Evolutionary conservation across 2,113 vertebrate species (phyloP).

Genomic region (Saimiri boliviensis): DNA sequence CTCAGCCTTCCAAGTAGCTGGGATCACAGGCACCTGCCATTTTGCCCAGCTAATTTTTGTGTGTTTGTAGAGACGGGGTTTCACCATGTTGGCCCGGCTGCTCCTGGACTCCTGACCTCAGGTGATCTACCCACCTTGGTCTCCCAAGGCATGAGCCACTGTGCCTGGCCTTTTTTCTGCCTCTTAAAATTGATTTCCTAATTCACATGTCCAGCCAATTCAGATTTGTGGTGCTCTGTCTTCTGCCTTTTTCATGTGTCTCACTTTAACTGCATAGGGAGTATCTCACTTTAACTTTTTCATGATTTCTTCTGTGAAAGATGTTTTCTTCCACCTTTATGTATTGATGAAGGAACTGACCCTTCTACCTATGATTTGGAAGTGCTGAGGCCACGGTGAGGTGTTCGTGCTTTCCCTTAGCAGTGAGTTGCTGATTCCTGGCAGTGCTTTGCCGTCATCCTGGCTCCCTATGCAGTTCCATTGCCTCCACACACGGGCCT

Average conservation of each 20-base stretch:
- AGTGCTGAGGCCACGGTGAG: not conserved
- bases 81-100: too few relatives aligned
- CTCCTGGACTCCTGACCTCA: too few relatives aligned
- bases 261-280: not conserved
- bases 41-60: too few relatives aligned
- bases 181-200: not conserved
- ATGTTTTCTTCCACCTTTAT: not conserved
- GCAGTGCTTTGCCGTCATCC: not conserved
- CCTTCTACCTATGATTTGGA: not conserved
- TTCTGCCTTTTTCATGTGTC: not conserved
- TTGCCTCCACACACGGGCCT: not conserved
- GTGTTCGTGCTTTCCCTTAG: not conserved
- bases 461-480: not conserved
- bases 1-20: too few relatives aligned
- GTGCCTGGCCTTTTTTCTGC: not conserved
- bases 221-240: not conserved
- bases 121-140: too few relatives aligned
- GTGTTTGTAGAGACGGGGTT: too few relatives aligned
- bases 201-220: not conserved
- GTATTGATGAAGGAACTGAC: fast-evolving
- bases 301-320: not conserved
- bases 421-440: not conserved
- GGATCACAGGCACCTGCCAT: too few relatives aligned
- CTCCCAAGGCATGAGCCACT: too few relatives aligned
- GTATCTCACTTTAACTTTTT: not conserved